Percentiles rank a stretch among this genome's conserved stretches.
These are phyloP conservation scores for Anser brachyrhynchus DNA, from an alignment of 2,113 vertebrate genomes.

Conservation along the genomic window DNA sequence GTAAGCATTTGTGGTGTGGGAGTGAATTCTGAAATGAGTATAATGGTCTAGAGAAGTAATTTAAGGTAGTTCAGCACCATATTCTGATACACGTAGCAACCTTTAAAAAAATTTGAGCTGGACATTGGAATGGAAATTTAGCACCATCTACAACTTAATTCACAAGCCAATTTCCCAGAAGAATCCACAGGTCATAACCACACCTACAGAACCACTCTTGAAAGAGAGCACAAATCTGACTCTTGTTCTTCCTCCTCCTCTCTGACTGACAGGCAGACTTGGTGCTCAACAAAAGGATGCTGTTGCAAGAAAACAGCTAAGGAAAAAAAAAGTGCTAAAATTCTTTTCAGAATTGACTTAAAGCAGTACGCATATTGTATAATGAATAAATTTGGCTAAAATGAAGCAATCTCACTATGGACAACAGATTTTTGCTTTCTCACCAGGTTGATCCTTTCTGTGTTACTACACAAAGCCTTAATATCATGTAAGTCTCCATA, in stretches of 20 bases:
- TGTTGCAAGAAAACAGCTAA: slow-evolving; percentile 27
- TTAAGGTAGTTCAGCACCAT: slow-evolving; percentile 16
- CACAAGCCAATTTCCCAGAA: slow-evolving; percentile 15
- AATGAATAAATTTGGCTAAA: not conserved
- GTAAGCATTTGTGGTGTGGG: not conserved
- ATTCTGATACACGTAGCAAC: slow-evolving; percentile 10
- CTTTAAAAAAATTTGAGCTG: not conserved
- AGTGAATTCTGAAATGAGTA: not conserved
- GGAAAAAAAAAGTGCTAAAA: not conserved
- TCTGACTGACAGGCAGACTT: not conserved
- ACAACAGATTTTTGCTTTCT: not conserved
- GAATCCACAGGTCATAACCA: slow-evolving; percentile 10
- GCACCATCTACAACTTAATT: not conserved
- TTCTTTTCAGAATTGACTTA: not conserved
- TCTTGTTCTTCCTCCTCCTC: slow-evolving; percentile 21
- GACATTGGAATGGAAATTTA: slow-evolving; percentile 29
- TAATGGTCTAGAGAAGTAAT: not conserved
- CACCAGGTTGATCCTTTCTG: not conserved
- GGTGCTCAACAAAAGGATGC: slow-evolving; percentile 2
- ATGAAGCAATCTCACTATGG: not conserved
- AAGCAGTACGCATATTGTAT: not conserved
- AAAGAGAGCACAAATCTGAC: not conserved
- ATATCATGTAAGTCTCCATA: not conserved
- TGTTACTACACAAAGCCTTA: not conserved
- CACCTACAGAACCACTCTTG: slow-evolving; percentile 4